Percentiles rank a stretch among this genome's conserved stretches.
Conservation (phyloP, 2,888 invertebrate genomes). For the Calephelis perditalis region DNA sequence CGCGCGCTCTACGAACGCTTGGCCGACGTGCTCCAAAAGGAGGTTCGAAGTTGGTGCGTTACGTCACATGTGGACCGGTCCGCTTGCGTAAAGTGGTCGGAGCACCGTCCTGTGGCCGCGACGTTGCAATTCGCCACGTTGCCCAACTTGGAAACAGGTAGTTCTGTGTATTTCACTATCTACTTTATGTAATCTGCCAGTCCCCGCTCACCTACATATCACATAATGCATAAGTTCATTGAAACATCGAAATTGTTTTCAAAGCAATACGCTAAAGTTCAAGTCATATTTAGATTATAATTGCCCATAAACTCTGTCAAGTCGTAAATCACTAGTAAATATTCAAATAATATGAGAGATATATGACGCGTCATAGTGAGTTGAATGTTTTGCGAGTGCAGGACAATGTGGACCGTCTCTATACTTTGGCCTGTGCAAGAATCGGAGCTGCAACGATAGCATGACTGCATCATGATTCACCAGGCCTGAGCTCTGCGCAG, state of each 20-base stretch:
- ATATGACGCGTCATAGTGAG: neutral
- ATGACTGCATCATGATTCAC: too few species aligned
- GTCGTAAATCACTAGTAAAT: neutral
- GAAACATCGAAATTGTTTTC: neutral
- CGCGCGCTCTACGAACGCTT: constrained; percentile 42
- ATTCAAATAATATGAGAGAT: neutral
- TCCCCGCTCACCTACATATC: neutral
- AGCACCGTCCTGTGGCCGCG: constrained; percentile 4
- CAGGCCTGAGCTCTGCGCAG: too few species aligned
- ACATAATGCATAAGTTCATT: constrained; percentile 5
- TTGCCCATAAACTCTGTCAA: neutral
- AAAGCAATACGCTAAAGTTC: too few species aligned
- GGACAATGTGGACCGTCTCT: too few species aligned
- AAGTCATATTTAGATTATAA: constrained; percentile 1
- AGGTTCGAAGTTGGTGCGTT: constrained; percentile 15
- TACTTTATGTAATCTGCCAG: constrained; percentile 19
- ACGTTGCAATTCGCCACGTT: constrained; percentile 14
- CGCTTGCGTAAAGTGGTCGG: constrained; percentile 6
- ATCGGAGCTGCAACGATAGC: too few species aligned
- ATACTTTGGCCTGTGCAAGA: too few species aligned
- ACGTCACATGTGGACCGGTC: constrained; percentile 12
- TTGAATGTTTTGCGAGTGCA: too few species aligned
- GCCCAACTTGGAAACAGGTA: constrained; percentile 26
- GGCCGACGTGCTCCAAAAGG: constrained; percentile 19
- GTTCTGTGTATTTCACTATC: constrained; percentile 18